A percentile compares a stretch with the other conserved stretches of the same genome.
phyloP scores from a whole-genome alignment of 2,888 invertebrate genomes.

The Noctua pronuba region DNA sequence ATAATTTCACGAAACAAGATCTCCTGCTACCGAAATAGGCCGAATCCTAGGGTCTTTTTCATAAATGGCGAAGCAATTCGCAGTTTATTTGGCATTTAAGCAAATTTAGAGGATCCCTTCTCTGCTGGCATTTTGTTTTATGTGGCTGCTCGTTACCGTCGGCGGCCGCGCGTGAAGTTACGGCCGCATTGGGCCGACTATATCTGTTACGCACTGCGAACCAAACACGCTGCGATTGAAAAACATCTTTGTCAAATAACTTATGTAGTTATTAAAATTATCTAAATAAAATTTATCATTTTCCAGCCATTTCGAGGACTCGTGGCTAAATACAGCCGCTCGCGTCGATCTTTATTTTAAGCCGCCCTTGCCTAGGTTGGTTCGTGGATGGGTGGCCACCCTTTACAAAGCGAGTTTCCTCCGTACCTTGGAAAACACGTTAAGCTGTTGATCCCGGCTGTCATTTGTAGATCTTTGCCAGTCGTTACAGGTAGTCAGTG shows the following conservation, averaged over 20 bases:
- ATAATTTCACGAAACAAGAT: slow-evolving; percentile 62
- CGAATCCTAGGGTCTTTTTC: slow-evolving; percentile 79
- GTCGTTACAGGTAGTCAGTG: no score
- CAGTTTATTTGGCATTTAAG: slow-evolving; percentile 90
- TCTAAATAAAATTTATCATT: neutral
- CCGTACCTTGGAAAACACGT: neutral
- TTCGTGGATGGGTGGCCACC: neutral
- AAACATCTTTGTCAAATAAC: neutral
- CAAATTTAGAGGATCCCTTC: slow-evolving; percentile 88
- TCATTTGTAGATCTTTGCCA: neutral
- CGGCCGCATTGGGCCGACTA: slow-evolving; percentile 84
- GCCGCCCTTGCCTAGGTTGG: neutral
- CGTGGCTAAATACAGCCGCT: neutral
- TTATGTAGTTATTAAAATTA: neutral
- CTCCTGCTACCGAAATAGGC: slow-evolving; percentile 62
- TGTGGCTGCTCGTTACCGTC: slow-evolving; percentile 89
- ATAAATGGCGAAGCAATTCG: slow-evolving; percentile 88
- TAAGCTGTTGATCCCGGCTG: neutral
- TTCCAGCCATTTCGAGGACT: neutral
- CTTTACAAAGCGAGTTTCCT: neutral
- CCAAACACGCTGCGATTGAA: slow-evolving; percentile 48
- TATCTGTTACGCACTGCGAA: slow-evolving; percentile 67
- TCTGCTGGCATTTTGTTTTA: slow-evolving; percentile 90
- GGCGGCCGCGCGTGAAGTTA: slow-evolving; percentile 90
- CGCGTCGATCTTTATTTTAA: neutral